Evolutionary conservation across 2,797 vertebrate species (phyloP).

Genomic region (Danio kyathit): DNA sequence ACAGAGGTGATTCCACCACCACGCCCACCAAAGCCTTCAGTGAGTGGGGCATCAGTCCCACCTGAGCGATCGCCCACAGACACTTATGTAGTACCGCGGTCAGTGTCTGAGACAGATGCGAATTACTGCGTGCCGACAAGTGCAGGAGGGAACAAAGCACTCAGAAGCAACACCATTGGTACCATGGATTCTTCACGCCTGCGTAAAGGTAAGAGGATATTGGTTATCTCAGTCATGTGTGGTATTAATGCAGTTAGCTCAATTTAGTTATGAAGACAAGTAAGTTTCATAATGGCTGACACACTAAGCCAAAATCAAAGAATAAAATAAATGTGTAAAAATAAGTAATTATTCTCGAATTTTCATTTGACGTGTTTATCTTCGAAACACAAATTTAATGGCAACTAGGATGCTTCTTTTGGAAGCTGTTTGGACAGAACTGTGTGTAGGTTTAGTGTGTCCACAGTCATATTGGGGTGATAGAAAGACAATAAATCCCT

Average conservation of each 20-base stretch:
- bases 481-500: too few species aligned
- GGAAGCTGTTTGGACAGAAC: too few species aligned
- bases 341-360: too few species aligned
- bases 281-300: too few species aligned
- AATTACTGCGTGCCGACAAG: slow-evolving; percentile 90
- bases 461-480: too few species aligned
- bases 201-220: slow-evolving; percentile 86
- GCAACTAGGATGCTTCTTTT: too few species aligned
- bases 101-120: slow-evolving; percentile 89
- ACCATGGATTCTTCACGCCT: slow-evolving; percentile 88
- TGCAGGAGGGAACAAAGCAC: slow-evolving; percentile 78
- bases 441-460: too few species aligned
- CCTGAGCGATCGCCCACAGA: slow-evolving; percentile 93
- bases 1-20: slow-evolving; percentile 92
- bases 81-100: slow-evolving; percentile 82
- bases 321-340: too few species aligned
- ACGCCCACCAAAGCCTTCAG: slow-evolving; percentile 92
- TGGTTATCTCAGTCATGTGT: neutral
- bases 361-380: too few species aligned
- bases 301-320: too few species aligned
- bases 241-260: neutral
- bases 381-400: too few species aligned
- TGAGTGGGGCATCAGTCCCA: slow-evolving; percentile 76
- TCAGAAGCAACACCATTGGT: slow-evolving; percentile 93
- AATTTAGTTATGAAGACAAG: neutral